Base-by-base conservation (phyloP, 2,888 invertebrate species). In the Athrips mouffetella region DNA sequence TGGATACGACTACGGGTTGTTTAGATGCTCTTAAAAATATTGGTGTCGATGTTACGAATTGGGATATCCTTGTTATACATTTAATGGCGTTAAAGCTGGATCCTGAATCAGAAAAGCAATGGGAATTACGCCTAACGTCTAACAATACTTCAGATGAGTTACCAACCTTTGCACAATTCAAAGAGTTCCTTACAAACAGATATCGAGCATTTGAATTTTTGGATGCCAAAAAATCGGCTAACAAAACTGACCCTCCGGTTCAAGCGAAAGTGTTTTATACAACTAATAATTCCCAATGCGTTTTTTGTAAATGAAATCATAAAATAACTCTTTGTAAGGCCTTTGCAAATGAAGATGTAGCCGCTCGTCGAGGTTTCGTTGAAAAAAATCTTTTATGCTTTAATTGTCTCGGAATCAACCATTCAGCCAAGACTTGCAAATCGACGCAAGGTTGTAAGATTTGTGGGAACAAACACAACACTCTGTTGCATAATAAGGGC, bases 41-140 rank as follows among this genome's bases (percentile, higher is more conserved):
- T n/a, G 45, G 44, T 6, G 33, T 55, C 7, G 33, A 54, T 35
- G 18, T 58, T 1, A 21, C 27, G 16, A 51, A 39, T 1, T 62
- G 59, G 62, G 62, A 62, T 29, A 49, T 57, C 8, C 48, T 63
- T 8, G 41, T 61, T 5, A 54, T 59, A n/a, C 48, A 50, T 39
- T 45, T 60, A 5, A 37, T 55, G 10, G 42, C 11, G 13, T 29
- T 11, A 23, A 60, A 59, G 47, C 42, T 57, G 27, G 58, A 63
- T 40, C n/a, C 33, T 0, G 55, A 55, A 37, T 48, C 58, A 0
- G 42, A 51, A 23, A 57, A 53, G 25, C 50, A 52, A 16, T 61
- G 60, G 59, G 59, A 63, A 13, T 40, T 53, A 13, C 50, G 49
- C 5, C 31, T 50, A 23, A 49, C 23, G 11, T 16, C 29, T 3